Evolutionary conservation across 1,140 invertebrate species (phyloP), one percentile per base, ranked within the genome.

Genomic region (Pissodes strobi): DNA sequence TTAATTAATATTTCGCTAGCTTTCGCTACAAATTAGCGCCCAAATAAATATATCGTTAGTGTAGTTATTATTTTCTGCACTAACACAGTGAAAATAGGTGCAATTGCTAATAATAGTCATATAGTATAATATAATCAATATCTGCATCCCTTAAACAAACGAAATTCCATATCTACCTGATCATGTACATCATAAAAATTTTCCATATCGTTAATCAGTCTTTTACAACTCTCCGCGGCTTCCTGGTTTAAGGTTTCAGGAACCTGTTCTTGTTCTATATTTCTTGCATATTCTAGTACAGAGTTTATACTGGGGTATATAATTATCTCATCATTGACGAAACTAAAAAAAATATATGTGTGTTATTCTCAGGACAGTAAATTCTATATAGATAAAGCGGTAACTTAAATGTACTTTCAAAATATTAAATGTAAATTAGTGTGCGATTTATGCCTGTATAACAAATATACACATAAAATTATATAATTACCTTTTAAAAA

Each of bases 161-260:
- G n/a, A 45, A 45, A 13, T 8, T 45, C 18, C n/a, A 12, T 25
- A 17, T 43, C 84, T 67, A 92, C 90, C 72, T 97, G 93, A 74
- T 97, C 94, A 55, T 93, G 90, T 76, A 97, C 87, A 74, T 97
- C 93, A 73, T 92, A 89, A 46, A 95, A 81, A 41, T 90, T 89
- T 77, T 97, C 69, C 21, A 68, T 53, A 25, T 73, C 66, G 21
- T 49, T 60, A 17, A 68, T 46, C 39, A 68, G 45, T 60, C 46
- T 65, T 63, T 43, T 49, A 27, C 30, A 65, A 30, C 17, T 56
- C 4, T 67, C 58, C 15, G 49, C 13, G 6, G 51, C 46, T 21
- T 63, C 60, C 8, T 30, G 25, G 12, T 27, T 34, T 41, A 61
- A n/a, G 5, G 30, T 8, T 18, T 61, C 58, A 3, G 18, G 22